Evolutionary conservation across 2,888 invertebrate species (phyloP).

Genomic region (Notodonta dromedarius): DNA sequence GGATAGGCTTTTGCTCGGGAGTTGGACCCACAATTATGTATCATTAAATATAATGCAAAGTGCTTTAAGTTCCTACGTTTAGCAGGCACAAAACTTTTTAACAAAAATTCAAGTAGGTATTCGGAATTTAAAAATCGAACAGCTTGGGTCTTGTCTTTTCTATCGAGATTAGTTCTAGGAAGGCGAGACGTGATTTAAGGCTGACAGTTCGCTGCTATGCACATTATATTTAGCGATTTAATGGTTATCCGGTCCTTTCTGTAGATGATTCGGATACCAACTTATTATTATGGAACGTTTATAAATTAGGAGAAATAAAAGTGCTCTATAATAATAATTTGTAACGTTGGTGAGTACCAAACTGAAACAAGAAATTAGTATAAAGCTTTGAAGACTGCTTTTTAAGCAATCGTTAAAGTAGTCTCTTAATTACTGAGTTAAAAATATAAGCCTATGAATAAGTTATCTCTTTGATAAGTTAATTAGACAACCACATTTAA

Average conservation of each 20-base stretch:
- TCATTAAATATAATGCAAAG: neutral
- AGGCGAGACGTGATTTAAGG: neutral
- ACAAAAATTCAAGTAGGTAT: too few species aligned
- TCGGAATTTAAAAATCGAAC: neutral
- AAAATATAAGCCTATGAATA: too few species aligned
- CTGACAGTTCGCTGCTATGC: neutral
- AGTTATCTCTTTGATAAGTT: too few species aligned
- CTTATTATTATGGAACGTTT: neutral
- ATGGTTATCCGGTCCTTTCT: neutral
- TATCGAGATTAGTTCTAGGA: slow-evolving; percentile 1
- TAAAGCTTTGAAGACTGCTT: too few species aligned
- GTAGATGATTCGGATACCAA: neutral
- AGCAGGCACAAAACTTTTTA: neutral
- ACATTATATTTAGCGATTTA: neutral
- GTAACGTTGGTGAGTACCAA: too few species aligned
- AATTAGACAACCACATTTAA: too few species aligned
- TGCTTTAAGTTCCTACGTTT: neutral
- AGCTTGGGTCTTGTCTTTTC: neutral
- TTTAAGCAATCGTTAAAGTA: too few species aligned
- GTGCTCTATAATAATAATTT: too few species aligned
- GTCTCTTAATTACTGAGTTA: too few species aligned
- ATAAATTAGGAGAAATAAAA: neutral
- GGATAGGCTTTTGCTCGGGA: too few species aligned
- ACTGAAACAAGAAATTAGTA: too few species aligned
- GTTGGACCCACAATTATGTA: too few species aligned